Conservation (phyloP, 2,888 invertebrate species). For the Chloroclysta siterata region DNA sequence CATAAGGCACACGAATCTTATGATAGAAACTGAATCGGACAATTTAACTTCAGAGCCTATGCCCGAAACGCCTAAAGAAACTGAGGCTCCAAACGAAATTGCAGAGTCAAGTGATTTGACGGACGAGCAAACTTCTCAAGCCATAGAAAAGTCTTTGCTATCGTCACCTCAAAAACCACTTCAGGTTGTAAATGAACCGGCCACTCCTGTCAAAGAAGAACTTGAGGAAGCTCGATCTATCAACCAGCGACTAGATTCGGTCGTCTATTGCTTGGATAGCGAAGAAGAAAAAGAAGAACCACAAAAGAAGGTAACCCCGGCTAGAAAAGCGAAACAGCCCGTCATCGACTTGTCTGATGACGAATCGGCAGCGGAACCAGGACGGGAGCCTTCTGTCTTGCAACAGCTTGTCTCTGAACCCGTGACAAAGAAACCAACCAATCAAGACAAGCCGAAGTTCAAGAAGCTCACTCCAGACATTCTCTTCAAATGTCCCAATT, state of each 20-base stretch:
- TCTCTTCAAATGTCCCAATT: constrained; percentile 61
- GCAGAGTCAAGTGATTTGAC: constrained; percentile 12
- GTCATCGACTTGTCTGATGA: constrained; percentile 59
- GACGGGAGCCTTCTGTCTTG: not conserved
- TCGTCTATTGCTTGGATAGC: constrained; percentile 65
- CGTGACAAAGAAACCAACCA: not conserved
- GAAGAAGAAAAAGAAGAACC: constrained; percentile 63
- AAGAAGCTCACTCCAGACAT: constrained; percentile 23
- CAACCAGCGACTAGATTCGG: constrained; percentile 15
- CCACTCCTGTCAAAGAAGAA: constrained; percentile 54
- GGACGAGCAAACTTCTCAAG: constrained; percentile 17
- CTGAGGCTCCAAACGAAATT: constrained; percentile 12
- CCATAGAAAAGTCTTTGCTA: constrained; percentile 21
- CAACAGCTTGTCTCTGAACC: not conserved
- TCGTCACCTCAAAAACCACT: constrained; percentile 17
- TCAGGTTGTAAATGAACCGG: constrained; percentile 10
- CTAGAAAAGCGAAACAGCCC: constrained; percentile 28
- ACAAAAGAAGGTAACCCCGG: constrained; percentile 11
- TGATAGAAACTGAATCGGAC: constrained; percentile 42
- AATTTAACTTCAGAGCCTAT: not conserved
- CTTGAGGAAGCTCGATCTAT: constrained; percentile 34
- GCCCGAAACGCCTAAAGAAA: constrained; percentile 14
- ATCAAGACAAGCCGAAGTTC: not conserved
- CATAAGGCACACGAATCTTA: constrained; percentile 57
- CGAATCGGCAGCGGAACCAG: constrained; percentile 27